Percentiles rank a stretch among this genome's conserved stretches.
These are phyloP conservation scores for Tortricodes alternella DNA, from an alignment of 2,888 invertebrate genomes.

Conservation along the genomic window DNA sequence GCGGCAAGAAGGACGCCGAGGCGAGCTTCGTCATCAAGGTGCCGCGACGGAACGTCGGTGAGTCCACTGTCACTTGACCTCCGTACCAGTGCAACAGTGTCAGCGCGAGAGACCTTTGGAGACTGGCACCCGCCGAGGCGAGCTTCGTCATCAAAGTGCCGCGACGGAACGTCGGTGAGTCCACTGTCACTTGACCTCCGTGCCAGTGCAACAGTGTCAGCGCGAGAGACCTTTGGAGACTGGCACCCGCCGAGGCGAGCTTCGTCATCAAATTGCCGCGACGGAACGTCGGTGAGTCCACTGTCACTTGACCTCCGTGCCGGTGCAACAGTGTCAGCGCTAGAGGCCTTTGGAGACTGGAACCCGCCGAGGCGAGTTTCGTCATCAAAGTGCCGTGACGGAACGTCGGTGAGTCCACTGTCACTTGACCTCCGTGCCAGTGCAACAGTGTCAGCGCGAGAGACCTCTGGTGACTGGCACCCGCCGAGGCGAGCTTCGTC, in stretches of 20 bases:
- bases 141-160: conserved; percentile 96
- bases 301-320: not conserved
- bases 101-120: conserved; percentile 98
- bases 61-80: conserved; percentile 41
- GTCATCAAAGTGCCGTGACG: conserved; percentile 95
- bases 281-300: conserved; percentile 91
- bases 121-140: conserved; percentile 94
- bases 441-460: no score
- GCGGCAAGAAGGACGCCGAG: conserved; percentile 95
- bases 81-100: conserved; percentile 94
- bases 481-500: no score
- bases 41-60: conserved; percentile 95
- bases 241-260: conserved; percentile 93
- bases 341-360: conserved; percentile 99
- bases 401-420: conserved; percentile 89
- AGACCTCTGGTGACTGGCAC: no score
- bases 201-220: conserved; percentile 97
- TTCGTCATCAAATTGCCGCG: conserved; percentile 96
- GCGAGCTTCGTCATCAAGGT: conserved; percentile 96
- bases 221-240: conserved; percentile 98
- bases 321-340: conserved; percentile 97
- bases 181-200: not conserved
- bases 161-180: conserved; percentile 93
- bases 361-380: conserved; percentile 91
- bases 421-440: not conserved